A percentile compares a stretch with the other conserved stretches of the same genome.
Conservation (phyloP, 2,888 invertebrate genomes). For the Xestoiulus laeticollis region DNA sequence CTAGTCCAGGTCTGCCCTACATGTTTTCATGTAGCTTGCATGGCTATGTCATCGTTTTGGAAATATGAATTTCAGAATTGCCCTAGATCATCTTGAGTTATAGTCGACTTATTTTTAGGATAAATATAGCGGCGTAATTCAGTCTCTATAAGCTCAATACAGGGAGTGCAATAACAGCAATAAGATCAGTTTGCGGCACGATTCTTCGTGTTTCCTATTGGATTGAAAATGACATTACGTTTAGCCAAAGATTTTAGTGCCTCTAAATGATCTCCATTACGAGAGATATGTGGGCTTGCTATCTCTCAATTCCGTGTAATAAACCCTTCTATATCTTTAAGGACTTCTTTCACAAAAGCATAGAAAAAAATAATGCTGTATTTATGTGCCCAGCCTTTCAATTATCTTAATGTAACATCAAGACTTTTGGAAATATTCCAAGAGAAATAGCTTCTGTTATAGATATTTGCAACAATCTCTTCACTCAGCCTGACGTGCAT, state of each 20-base stretch:
- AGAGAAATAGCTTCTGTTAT: not conserved
- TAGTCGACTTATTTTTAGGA: not conserved
- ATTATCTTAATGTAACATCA: conserved; percentile 43
- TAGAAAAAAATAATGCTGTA: conserved; percentile 36
- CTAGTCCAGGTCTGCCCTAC: too few relatives aligned
- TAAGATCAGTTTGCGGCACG: not conserved
- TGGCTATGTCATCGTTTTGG: not conserved
- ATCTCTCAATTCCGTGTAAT: conserved; percentile 32
- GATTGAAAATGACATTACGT: not conserved
- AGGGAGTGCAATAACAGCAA: not conserved
- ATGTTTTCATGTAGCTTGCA: too few relatives aligned
- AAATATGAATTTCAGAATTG: not conserved
- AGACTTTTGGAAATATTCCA: conserved; percentile 35
- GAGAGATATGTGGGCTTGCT: conserved; percentile 33
- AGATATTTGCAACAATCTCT: not conserved
- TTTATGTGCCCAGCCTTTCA: conserved; percentile 43
- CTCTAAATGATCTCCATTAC: conserved; percentile 30
- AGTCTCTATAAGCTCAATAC: not conserved
- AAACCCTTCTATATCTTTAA: conserved; percentile 40
- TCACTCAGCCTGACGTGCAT: too few relatives aligned
- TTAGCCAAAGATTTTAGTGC: conserved; percentile 40
- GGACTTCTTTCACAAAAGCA: conserved; percentile 34
- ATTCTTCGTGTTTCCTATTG: conserved; percentile 12
- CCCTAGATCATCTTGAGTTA: not conserved
- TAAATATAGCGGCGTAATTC: not conserved